These are phyloP conservation scores for Cariama cristata DNA, from an alignment of 2,113 vertebrate genomes.

Conservation along the genomic window DNA sequence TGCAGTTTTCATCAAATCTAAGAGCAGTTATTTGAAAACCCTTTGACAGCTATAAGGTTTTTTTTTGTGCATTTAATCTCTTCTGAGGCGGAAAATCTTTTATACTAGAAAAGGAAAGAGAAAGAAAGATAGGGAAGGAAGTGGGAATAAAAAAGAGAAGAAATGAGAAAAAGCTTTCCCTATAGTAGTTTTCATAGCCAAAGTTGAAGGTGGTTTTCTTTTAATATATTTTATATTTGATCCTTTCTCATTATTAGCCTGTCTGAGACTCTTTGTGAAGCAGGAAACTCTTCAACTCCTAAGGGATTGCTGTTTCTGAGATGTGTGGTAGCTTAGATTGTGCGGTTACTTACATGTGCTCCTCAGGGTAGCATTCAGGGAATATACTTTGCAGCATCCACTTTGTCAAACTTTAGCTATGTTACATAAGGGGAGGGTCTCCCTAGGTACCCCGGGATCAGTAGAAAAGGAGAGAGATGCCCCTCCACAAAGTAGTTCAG, in stretches of 20 bases:
- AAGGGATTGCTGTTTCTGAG: neutral
- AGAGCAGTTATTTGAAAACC: neutral
- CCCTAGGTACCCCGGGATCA: accelerated
- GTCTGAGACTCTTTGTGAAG: neutral
- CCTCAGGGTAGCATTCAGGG: neutral
- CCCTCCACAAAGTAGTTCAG: neutral
- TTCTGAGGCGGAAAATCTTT: neutral
- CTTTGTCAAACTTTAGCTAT: neutral
- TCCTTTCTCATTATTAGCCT: neutral
- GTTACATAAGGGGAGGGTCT: neutral
- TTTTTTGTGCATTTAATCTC: neutral
- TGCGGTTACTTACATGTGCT: neutral
- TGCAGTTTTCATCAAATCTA: neutral
- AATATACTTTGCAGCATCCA: neutral
- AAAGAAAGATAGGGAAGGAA: neutral
- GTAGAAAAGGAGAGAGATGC: neutral
- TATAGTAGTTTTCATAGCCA: neutral
- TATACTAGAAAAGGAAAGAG: neutral
- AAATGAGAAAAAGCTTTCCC: neutral
- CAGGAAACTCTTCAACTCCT: neutral
- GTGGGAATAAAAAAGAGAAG: neutral
- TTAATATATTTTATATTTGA: neutral
- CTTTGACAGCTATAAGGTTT: neutral
- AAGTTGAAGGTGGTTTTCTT: neutral
- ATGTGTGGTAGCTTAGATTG: neutral